Base-by-base conservation (phyloP, 2,888 invertebrate species). In the Eretmocerus hayati region DNA sequence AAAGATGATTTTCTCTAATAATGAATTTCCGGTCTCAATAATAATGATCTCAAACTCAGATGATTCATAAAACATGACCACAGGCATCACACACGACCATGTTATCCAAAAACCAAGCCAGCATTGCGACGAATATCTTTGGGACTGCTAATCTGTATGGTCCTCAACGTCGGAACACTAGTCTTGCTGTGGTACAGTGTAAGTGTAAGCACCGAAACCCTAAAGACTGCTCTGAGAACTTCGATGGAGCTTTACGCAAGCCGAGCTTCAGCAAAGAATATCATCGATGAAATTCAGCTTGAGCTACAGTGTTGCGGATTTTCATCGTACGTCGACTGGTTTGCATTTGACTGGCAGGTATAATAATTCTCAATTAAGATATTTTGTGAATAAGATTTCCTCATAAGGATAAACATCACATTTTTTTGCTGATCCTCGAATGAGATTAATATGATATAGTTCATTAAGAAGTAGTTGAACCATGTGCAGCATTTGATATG, bases 271-370 rank as follows among this genome's bases (percentile, higher is more conserved):
- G 55, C 62, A 49, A 69, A 68, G 50, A 57, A 58, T 36, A 50
- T 56, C 16, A 56, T 67, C 33, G 69, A 69, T 50, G 59, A 61
- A 51, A 58, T 69, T 46, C 68, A 69, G 46, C 60, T 67, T 23
- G 55, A 59, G 40, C 57, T 68, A 2, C 64, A 65, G 45, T 69
- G 69, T 36, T 69, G 68, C 49, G 68, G 68, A 13, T 58, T 60
- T 33, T 53, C 58, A 1, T 58, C 59, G 18, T 67, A 65, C 50
- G 39, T 43, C 26, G 66, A 69, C 50, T 69, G 69, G 68, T 65
- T 68, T 46, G 48, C 43, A 43, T 57, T 65, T 43, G 60, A 66
- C 40, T 67, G 68, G 67, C 65, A 69, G 67, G 69, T 63, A 60
- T n/a, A n/a, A n/a, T n/a, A n/a, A n/a, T n/a, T n/a, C n/a, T n/a